Percentiles rank a stretch among this genome's conserved stretches.
Evolutionary conservation across 2,113 vertebrate genomes (phyloP).

Genomic region (Rhinolophus sinicus): DNA sequence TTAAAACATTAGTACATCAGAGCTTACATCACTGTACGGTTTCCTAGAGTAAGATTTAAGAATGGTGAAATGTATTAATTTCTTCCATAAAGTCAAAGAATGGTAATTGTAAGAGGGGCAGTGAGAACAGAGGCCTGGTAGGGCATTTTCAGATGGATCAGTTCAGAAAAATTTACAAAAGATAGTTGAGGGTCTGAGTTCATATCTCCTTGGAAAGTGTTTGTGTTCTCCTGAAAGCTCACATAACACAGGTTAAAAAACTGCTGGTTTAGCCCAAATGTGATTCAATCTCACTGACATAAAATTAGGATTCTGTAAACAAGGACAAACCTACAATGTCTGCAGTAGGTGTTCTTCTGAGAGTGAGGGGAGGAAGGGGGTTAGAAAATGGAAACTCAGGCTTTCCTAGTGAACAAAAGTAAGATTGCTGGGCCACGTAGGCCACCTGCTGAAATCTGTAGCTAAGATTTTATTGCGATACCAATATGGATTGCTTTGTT

Average conservation of each 20-base stretch:
- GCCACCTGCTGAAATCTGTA: neutral
- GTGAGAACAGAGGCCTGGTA: neutral
- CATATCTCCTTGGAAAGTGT: neutral
- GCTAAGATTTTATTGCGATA: neutral
- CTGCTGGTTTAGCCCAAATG: neutral
- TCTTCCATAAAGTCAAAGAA: neutral
- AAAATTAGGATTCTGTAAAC: slow-evolving; percentile 39
- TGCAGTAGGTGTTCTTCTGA: neutral
- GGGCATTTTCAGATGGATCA: neutral
- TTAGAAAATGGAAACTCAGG: neutral
- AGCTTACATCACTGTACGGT: neutral
- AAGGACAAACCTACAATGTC: neutral
- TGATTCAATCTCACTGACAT: slow-evolving; percentile 33
- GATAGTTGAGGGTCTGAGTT: neutral
- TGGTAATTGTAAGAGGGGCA: neutral
- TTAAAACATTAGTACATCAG: neutral
- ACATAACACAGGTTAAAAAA: slow-evolving; percentile 1
- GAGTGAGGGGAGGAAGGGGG: neutral
- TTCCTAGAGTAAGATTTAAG: neutral
- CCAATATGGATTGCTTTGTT: neutral
- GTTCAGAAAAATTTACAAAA: neutral
- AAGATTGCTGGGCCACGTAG: neutral
- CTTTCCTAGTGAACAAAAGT: slow-evolving; percentile 32
- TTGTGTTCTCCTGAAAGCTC: neutral
- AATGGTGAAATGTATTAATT: neutral